These are phyloP conservation scores for Microtus ochrogaster DNA, from an alignment of 2,113 vertebrate genomes.

Conservation along the genomic window DNA sequence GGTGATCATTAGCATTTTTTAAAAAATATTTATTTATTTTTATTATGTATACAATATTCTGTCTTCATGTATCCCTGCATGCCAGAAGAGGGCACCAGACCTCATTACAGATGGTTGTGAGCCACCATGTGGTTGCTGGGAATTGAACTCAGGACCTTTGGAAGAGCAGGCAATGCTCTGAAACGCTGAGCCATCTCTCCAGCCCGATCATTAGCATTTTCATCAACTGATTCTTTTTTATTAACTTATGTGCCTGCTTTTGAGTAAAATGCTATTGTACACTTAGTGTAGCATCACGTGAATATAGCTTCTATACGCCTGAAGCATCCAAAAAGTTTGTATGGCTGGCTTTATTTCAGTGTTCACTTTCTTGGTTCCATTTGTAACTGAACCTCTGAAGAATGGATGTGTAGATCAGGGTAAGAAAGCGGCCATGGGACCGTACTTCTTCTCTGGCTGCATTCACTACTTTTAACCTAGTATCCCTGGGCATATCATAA, in stretches of 20 bases:
- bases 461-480: accelerated
- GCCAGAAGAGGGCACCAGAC: too few species aligned
- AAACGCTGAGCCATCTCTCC: too few species aligned
- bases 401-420: too few species aligned
- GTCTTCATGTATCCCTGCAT: too few species aligned
- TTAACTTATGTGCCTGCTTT: not conserved
- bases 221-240: not conserved
- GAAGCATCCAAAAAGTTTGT: not conserved
- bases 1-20: not conserved
- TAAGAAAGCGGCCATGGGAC: not conserved
- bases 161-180: too few species aligned
- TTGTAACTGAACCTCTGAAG: not conserved
- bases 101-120: too few species aligned
- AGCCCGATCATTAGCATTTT: not conserved
- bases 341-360: not conserved
- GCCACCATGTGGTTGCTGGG: too few species aligned
- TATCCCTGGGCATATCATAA: not conserved
- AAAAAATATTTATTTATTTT: too few species aligned
- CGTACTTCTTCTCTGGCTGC: accelerated
- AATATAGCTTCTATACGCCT: not conserved
- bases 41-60: too few species aligned
- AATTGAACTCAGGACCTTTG: too few species aligned
- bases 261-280: not conserved
- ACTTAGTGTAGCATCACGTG: not conserved
- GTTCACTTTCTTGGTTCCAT: not conserved